Evolutionary conservation across 2,888 invertebrate species (phyloP).

Genomic region (Magallana nippona): DNA sequence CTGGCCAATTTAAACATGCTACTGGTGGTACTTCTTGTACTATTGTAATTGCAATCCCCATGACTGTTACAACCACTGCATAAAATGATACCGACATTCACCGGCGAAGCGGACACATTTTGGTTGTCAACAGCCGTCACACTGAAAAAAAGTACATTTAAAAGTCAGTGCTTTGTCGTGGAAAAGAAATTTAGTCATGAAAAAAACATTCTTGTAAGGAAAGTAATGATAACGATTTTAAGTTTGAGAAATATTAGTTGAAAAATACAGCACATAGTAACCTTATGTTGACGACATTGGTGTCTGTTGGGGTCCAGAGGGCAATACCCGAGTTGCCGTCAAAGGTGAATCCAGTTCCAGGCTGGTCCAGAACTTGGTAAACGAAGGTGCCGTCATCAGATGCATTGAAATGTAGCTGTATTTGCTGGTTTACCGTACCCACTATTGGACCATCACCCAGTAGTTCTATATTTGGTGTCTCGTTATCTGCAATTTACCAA

Average conservation of each 20-base stretch:
- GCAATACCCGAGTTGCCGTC: constrained; percentile 7
- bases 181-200: neutral
- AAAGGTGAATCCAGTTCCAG: neutral
- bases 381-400: constrained; percentile 36
- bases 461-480: constrained; percentile 20
- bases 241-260: no score
- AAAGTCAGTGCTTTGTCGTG: no score
- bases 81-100: constrained; percentile 28
- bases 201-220: neutral
- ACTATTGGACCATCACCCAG: neutral
- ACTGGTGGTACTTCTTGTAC: neutral
- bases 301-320: constrained; percentile 19
- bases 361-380: constrained; percentile 23
- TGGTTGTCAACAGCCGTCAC: constrained; percentile 43
- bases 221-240: no score
- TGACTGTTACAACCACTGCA: constrained; percentile 44
- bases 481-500: constrained; percentile 18
- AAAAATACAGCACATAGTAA: no score
- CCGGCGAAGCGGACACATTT: constrained; percentile 29
- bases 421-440: constrained; percentile 5
- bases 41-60: constrained; percentile 38
- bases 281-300: constrained; percentile 29
- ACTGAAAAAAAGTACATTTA: no score
- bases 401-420: constrained; percentile 32
- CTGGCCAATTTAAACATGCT: constrained; percentile 29